Base-by-base conservation (phyloP, 2,888 invertebrate species). In the Abrostola triplasia region DNA sequence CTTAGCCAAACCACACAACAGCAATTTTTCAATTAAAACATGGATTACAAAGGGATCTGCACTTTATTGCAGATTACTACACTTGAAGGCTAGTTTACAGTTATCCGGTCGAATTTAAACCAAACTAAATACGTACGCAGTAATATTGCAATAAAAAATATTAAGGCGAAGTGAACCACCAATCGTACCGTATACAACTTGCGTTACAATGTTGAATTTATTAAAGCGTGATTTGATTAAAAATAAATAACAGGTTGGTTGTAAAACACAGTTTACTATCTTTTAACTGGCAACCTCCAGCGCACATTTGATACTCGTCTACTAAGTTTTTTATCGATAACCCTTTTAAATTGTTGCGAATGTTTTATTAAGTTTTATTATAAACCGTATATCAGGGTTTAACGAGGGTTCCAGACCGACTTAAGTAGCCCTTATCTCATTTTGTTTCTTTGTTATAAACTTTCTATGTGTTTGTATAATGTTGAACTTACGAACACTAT, bases 291-390 rank as follows among this genome's bases (percentile, higher is more conserved):
- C 83, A 84, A 84, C 86, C 88, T 85, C 84, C 82, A 73, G 75
- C 82, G 85, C 85, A 86, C 84, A 86, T 89, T 90, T 89, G 90
- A 91, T 91, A 90, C 86, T 90, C 84, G 80, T 84, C 88, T 90
- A 89, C 89, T 88, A 87, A 83, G 86, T 87, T 90, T 90, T 89
- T 92, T 93, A 92, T 92, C 90, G 92, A 89, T 90, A 88, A 88
- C 81, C 87, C 90, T 92, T 83, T 93, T 92, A 93, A 92, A 92
- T 90, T 92, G 93, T 93, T 93, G 93, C 94, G 79, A 93, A 92
- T 92, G 88, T 92, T 93, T 94, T 93, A 92, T 93, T 93, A 86
- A 79, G 77, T 91, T 93, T 93, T 93, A 93, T 92, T 93, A 92
- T 88, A 85, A 88, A 91, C 83, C 91, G 90, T 94, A 93, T 94